Base-by-base conservation (phyloP, 2,797 vertebrate species). In the Meriones psammophilus region DNA sequence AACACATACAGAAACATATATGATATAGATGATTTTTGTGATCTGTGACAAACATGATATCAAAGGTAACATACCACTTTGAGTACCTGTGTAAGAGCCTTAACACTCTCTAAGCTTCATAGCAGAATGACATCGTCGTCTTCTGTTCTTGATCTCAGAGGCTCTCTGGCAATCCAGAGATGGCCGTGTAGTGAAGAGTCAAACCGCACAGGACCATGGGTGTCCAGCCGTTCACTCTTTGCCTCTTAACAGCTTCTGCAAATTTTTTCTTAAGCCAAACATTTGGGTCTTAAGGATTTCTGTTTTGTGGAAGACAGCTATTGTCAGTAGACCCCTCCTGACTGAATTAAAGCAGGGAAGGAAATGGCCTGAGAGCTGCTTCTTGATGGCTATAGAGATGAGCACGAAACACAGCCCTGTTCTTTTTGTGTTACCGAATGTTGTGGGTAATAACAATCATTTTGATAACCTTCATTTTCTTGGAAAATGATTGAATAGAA, bases 401-500 rank as follows among this genome's bases (percentile, higher is more conserved):
- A 81, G 92, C 12, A 8, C 17, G 54, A 89, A 64, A 33, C 42
- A 20, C 22, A 69, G 78, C 81, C 92, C 90, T 88, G 69, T 90
- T 97, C 94, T 94, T 96, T 97, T 95, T 76, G 84, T 97, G 88
- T 97, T 97, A 90, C 69, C 30, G 78, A 94, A 92, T 96, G 85
- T 94, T 94, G 94, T 94, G 93, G 96, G 94, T 97, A 95, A 95
- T 96, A 96, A 95, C 77, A 76, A 95, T 97, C 93, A 91, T 97
- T 97, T 97, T 77, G 93, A 91, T 97, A 93, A 83, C 77, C 42
- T 93, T 54, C 88, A 83, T 97, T 96, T 97, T 94, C 96, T 95
- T 91, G 58, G 91, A 56, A 97, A 97, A 96, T 96, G 96, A 93
- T 69, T 91, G 96, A 96, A 97, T 96, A 96, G 96, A 93, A 97